Evolutionary conservation across 2,797 vertebrate genomes (phyloP).

Genomic region (Rhinatrema bivittatum): DNA sequence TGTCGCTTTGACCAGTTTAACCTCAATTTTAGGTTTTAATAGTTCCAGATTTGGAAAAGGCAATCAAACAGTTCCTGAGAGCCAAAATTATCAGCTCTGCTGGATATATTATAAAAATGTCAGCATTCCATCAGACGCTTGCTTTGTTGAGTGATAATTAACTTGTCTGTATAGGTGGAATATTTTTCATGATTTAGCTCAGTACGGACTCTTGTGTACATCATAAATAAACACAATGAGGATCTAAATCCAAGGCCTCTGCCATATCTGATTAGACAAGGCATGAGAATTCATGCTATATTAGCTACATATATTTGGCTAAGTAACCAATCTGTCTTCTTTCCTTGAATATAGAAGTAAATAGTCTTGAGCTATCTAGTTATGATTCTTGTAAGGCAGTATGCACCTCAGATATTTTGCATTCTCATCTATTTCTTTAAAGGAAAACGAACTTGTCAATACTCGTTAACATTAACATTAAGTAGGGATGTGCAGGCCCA

Average conservation of each 20-base stretch:
- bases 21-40: not conserved
- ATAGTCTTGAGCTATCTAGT: too few species aligned
- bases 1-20: too few species aligned
- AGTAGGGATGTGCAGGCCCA: too few species aligned
- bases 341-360: too few species aligned
- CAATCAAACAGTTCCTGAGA: not conserved
- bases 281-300: constrained; percentile 13
- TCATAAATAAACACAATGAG: constrained; percentile 16
- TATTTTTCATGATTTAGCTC: constrained; percentile 35
- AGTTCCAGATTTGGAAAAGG: constrained; percentile 2
- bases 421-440: too few species aligned
- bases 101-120: constrained; percentile 17
- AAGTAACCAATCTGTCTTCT: too few species aligned
- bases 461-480: too few species aligned
- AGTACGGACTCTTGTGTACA: constrained; percentile 19
- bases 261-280: constrained; percentile 33
- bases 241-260: constrained; percentile 24
- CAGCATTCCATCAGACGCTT: constrained; percentile 26
- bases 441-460: not conserved
- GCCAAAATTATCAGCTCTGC: constrained; percentile 18
- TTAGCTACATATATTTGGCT: constrained; percentile 4
- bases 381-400: too few species aligned
- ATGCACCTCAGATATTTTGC: too few species aligned
- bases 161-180: constrained; percentile 22
- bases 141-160: constrained; percentile 40